Percentiles rank a stretch among this genome's conserved stretches.
phyloP scores from a whole-genome alignment of 2,113 vertebrate genomes.

The Bolborhynchus lineola region DNA sequence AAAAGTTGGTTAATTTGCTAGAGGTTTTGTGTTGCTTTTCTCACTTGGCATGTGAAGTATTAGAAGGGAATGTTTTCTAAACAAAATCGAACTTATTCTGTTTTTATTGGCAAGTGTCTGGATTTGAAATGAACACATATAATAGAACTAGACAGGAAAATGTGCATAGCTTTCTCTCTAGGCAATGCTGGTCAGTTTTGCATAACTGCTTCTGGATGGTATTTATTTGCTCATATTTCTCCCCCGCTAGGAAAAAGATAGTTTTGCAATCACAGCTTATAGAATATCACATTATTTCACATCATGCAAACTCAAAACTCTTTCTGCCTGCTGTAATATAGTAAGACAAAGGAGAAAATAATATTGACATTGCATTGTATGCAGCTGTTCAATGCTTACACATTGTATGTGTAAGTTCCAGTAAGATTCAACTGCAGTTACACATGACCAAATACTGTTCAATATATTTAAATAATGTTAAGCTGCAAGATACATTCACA shows the following conservation, averaged over 20 bases:
- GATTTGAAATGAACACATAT: slow-evolving; percentile 20
- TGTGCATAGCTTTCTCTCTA: background rate
- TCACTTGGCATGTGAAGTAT: background rate
- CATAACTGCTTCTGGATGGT: slow-evolving; percentile 39
- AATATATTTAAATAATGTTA: background rate
- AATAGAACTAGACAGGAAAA: slow-evolving; percentile 51
- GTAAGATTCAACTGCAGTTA: background rate
- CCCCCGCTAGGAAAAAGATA: background rate
- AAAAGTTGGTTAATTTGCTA: slow-evolving; percentile 16
- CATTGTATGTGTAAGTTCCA: background rate
- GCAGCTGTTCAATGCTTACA: background rate
- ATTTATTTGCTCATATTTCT: slow-evolving; percentile 14
- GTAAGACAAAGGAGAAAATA: background rate
- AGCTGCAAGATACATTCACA: background rate
- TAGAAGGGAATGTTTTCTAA: background rate
- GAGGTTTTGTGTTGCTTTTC: background rate
- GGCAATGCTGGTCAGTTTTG: slow-evolving; percentile 4
- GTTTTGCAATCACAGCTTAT: background rate
- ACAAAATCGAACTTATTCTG: slow-evolving; percentile 38
- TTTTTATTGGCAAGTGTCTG: slow-evolving; percentile 21
- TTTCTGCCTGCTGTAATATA: background rate
- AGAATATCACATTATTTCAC: background rate
- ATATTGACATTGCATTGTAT: background rate
- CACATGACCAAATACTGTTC: background rate
- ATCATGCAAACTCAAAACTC: background rate